Conservation (phyloP, 2,113 vertebrate species). For the Ciconia boyciana region DNA sequence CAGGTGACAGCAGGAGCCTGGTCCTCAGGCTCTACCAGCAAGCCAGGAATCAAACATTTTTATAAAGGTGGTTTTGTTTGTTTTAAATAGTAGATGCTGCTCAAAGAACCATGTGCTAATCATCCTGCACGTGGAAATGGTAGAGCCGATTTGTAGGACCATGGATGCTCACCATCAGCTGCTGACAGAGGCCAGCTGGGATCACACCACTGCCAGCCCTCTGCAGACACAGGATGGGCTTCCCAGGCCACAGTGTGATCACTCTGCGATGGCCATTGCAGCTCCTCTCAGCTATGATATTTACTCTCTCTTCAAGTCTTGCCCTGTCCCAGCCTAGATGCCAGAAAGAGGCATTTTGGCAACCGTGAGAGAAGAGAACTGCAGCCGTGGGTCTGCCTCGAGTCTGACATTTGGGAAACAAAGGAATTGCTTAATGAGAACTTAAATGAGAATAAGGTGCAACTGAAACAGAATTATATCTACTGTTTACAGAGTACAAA, state of each 20-base stretch:
- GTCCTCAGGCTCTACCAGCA: neutral
- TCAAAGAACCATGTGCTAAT: neutral
- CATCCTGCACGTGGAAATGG: rapidly evolving
- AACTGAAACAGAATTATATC: neutral
- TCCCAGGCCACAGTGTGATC: neutral
- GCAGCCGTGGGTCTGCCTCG: neutral
- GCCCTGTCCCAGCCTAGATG: neutral
- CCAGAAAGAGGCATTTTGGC: neutral
- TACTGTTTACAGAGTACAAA: neutral
- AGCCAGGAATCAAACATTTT: neutral
- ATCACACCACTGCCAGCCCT: neutral
- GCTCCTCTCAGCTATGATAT: neutral
- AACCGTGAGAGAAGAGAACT: neutral
- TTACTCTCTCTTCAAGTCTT: neutral
- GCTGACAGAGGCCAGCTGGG: neutral
- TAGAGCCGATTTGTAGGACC: neutral
- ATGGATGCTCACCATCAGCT: neutral
- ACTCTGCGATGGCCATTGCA: neutral
- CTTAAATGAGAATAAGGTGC: neutral
- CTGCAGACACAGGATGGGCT: neutral
- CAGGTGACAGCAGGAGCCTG: neutral
- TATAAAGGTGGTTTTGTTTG: neutral
- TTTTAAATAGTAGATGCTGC: neutral
- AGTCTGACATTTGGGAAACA: neutral
- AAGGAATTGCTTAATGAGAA: neutral